A percentile compares a stretch with the other conserved stretches of the same genome.
phyloP scores from a whole-genome alignment of 2,888 invertebrate species.

The Diarsia dahlii region DNA sequence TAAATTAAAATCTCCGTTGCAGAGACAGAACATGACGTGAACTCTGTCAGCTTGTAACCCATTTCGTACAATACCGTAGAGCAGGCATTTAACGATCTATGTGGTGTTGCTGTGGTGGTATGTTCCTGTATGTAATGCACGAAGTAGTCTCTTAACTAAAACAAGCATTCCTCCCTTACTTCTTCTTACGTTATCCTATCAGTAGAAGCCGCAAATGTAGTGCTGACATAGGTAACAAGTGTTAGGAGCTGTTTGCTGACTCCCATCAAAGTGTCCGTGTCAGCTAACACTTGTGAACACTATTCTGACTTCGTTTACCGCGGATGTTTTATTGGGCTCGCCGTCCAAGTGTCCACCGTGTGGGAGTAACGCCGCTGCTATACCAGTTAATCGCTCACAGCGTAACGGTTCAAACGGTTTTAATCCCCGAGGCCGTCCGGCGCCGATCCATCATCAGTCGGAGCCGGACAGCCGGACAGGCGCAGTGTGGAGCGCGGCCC shows the following conservation, averaged over 20 bases:
- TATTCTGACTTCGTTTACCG: not conserved
- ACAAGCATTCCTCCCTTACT: not conserved
- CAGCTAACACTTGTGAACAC: not conserved
- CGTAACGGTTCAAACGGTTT: constrained; percentile 7
- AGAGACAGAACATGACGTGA: not conserved
- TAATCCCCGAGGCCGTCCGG: constrained; percentile 14
- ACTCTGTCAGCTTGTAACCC: constrained; percentile 9
- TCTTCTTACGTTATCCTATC: no score
- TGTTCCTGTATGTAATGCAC: not conserved
- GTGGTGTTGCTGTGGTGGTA: not conserved
- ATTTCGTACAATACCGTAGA: not conserved
- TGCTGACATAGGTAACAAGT: not conserved
- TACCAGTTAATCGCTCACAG: constrained; percentile 18
- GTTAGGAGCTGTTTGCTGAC: not conserved
- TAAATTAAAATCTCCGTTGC: constrained; percentile 30
- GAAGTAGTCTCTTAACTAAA: not conserved
- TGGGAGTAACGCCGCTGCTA: not conserved
- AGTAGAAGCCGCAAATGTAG: not conserved
- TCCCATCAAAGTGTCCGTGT: not conserved
- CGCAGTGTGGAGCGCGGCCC: constrained; percentile 2
- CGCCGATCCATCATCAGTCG: constrained; percentile 37
- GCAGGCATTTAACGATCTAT: not conserved
- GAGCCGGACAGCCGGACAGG: constrained; percentile 5
- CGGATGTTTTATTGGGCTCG: not conserved
- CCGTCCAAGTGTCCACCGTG: not conserved